Base-by-base conservation (phyloP, 2,113 vertebrate species). In the Dasyurus viverrinus region DNA sequence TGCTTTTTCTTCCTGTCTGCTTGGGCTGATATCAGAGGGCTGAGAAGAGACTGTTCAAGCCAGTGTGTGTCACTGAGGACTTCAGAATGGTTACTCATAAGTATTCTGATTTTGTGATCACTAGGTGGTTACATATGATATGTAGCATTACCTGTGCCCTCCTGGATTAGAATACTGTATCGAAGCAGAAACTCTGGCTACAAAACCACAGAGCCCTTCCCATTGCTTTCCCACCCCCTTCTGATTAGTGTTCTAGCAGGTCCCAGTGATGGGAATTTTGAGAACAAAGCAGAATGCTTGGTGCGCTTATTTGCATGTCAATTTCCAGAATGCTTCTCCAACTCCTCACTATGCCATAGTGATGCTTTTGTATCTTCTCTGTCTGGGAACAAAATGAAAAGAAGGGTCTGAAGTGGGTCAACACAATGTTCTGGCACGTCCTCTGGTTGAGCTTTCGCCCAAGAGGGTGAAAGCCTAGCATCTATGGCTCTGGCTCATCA, bases 321-420 rank as follows among this genome's bases (percentile, higher is more conserved):
- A 96, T 97, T 97, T 96, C 93, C 93, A 97, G 97, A 97, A 97
- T 98, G 96, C 92, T 98, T 98, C 96, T 96, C 95, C 90, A 96
- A 94, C 96, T 95, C 96, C 96, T 90, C 93, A 47, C 91, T 93
- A 89, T 30, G 96, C 95, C 97, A 97, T 98, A 97, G 97, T 95
- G 97, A 97, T 97, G 97, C 97, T 97, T 97, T 98, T 98, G 97
- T 98, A 90, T 97, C 96, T 97, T 95, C 92, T 96, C 93, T 96
- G 97, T 95, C 92, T 89, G 94, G 96, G 96, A 97, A 98, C 97
- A 97, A 97, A 98, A 46, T 46, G 96, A 97, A 96, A 97, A 95
- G 98, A 97, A 98, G 95, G 96, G 91, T 92, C 90, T 30, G 8
- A 98, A 98, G 96, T 97, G 95, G 97, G 98, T 97, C 97, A 97